A percentile compares a stretch with the other conserved stretches of the same genome.
phyloP scores from a whole-genome alignment of 2,888 invertebrate species.

The Monochamus alternatus region DNA sequence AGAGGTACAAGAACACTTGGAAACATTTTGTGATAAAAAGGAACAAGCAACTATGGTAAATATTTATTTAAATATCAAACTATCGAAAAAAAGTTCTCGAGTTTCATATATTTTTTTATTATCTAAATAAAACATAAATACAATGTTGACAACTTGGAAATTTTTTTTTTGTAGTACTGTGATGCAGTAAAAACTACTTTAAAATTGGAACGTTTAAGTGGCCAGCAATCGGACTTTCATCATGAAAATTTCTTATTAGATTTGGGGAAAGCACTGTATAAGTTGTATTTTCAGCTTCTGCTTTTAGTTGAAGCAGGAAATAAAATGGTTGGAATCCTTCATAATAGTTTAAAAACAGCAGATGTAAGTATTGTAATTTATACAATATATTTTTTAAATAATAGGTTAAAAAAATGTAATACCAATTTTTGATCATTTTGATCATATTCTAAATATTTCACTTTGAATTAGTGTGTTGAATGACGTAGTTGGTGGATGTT shows the following conservation, averaged over 20 bases:
- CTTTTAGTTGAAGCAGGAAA: constrained; percentile 91
- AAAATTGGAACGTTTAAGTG: constrained; percentile 82
- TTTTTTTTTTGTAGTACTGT: constrained; percentile 75
- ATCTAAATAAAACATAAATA: no score
- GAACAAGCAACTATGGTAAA: constrained; percentile 89
- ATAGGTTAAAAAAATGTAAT: no score
- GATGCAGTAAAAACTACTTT: constrained; percentile 88
- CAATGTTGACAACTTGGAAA: background rate
- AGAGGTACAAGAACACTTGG: constrained; percentile 95
- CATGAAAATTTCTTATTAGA: constrained; percentile 85
- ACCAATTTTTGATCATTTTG: no score
- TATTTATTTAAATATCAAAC: background rate
- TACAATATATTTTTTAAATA: background rate
- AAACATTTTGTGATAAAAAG: constrained; percentile 93
- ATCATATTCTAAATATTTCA: no score
- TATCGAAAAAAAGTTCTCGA: background rate
- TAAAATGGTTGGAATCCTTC: constrained; percentile 83
- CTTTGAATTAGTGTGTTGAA: no score
- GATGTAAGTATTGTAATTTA: constrained; percentile 68
- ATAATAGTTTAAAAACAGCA: constrained; percentile 74
- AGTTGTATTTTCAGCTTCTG: constrained; percentile 93
- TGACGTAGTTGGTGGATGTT: no score
- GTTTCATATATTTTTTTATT: no score
- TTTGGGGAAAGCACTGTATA: constrained; percentile 90
- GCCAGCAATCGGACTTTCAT: constrained; percentile 73